Evolutionary conservation across 23 tunicate species (phyloP).

Genomic region (Ciona savignyi): DNA sequence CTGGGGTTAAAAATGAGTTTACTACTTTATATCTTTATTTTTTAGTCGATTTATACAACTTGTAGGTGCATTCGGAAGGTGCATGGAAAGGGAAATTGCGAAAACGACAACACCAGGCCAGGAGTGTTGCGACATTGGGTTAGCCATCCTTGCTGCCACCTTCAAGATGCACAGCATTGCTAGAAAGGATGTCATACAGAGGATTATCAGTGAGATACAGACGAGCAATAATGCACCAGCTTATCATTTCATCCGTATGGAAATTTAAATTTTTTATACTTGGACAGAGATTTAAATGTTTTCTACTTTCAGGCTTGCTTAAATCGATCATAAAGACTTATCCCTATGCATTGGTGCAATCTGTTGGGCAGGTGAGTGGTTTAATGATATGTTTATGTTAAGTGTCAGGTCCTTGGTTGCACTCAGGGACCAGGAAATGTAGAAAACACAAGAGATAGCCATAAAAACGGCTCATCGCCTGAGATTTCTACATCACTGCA

Average conservation of each 20-base stretch:
- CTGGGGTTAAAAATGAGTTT: no score
- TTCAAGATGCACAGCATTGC: constrained; percentile 27
- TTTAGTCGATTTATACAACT: background rate
- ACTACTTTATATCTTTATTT: no score
- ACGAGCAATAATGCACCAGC: constrained; percentile 30
- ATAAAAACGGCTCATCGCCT: no score
- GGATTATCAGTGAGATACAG: constrained; percentile 30
- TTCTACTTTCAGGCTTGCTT: constrained; percentile 40
- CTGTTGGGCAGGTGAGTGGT: constrained; percentile 13
- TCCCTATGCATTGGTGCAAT: constrained; percentile 42
- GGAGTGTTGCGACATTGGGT: constrained; percentile 43
- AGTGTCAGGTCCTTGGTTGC: no score
- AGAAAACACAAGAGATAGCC: no score
- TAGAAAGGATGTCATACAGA: constrained; percentile 35
- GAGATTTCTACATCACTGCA: no score
- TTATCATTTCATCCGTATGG: constrained; percentile 55
- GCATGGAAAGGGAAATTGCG: constrained; percentile 15
- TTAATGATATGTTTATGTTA: no score
- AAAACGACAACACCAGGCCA: constrained; percentile 29
- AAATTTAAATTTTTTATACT: no score
- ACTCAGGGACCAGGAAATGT: no score
- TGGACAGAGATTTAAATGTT: no score
- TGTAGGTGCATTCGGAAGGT: constrained; percentile 44
- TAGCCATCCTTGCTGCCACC: constrained; percentile 17
- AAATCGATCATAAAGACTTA: constrained; percentile 42